Percentiles rank a stretch among this genome's conserved stretches.
Evolutionary conservation across 2,888 invertebrate genomes (phyloP).

Genomic region (Blastobasis adustella): DNA sequence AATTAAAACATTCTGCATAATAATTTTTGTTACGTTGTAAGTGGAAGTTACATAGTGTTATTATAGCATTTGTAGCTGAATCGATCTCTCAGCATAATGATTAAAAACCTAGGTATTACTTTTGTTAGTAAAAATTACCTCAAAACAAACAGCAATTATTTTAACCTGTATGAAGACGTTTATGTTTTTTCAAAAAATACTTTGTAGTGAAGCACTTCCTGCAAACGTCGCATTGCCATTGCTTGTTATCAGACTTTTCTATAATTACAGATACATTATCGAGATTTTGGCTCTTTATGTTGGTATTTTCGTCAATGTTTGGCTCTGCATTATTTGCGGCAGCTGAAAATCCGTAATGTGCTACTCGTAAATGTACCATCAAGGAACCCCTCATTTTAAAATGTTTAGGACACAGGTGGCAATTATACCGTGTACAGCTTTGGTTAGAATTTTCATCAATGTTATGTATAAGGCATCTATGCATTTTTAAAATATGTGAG

Average conservation of each 20-base stretch:
- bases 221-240: conserved; percentile 91
- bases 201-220: conserved; percentile 90
- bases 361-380: conserved; percentile 87
- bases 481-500: conserved; percentile 81
- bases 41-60: no score
- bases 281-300: no score
- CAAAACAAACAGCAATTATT: conserved; percentile 56
- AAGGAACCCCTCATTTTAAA: conserved; percentile 89
- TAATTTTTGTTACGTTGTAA: no score
- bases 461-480: conserved; percentile 82
- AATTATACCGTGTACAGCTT: conserved; percentile 73
- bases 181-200: conserved; percentile 92
- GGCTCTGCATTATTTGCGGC: conserved; percentile 23
- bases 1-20: no score
- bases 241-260: conserved; percentile 76
- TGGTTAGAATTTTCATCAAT: conserved; percentile 49
- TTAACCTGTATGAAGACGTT: conserved; percentile 87
- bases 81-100: no score
- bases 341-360: conserved; percentile 78
- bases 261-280: no score
- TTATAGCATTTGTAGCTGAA: no score
- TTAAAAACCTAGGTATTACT: not conserved
- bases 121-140: conserved; percentile 62
- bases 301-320: conserved; percentile 18
- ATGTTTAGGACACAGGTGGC: conserved; percentile 85